phyloP scores from a whole-genome alignment of 2,888 invertebrate genomes.

The Thalpophila matura region DNA sequence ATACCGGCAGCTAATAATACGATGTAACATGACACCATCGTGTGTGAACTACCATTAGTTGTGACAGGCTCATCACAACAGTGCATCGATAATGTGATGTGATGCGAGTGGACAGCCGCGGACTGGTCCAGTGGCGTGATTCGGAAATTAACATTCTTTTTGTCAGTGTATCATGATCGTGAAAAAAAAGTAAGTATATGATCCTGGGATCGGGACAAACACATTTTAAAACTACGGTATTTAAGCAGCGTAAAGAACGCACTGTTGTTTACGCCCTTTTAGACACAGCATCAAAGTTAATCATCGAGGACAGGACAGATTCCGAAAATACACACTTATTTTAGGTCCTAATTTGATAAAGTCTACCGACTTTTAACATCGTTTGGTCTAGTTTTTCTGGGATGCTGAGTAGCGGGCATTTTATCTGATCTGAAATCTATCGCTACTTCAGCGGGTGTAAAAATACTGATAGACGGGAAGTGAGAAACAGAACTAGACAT shows the following conservation, averaged over 20 bases:
- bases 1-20: constrained; percentile 48
- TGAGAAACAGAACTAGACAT: no score
- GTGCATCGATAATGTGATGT: constrained; percentile 75
- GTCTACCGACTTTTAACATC: no score
- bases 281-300: not conserved
- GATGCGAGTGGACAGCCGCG: constrained; percentile 73
- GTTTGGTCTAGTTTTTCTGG: no score
- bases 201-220: not conserved
- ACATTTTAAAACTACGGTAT: not conserved
- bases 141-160: constrained; percentile 55
- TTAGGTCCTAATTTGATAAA: no score
- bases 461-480: no score
- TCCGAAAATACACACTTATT: no score
- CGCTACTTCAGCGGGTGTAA: no score
- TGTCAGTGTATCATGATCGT: constrained; percentile 24
- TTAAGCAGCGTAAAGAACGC: no score
- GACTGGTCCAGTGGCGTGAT: constrained; percentile 59
- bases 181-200: not conserved
- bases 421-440: no score
- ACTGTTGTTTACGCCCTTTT: not conserved
- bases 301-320: no score
- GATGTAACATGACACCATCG: constrained; percentile 79
- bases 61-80: constrained; percentile 82
- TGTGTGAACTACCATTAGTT: constrained; percentile 78
- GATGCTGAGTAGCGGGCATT: no score